These are phyloP conservation scores for Melinaea menophilus DNA, from an alignment of 2,888 invertebrate genomes.

Conservation along the genomic window DNA sequence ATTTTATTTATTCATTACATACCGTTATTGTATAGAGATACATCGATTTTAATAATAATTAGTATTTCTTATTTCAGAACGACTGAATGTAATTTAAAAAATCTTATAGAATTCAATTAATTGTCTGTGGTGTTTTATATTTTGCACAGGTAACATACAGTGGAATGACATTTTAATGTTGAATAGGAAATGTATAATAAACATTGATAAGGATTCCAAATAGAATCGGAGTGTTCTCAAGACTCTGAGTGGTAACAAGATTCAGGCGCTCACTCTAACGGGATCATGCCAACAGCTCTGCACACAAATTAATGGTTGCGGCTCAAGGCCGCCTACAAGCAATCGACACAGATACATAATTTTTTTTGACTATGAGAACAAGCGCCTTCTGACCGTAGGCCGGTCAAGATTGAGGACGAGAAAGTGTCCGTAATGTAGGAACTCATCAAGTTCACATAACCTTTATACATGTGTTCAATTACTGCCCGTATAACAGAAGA, in stretches of 20 bases:
- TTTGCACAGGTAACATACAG: too few relatives aligned
- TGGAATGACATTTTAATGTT: too few relatives aligned
- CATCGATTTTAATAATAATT: not conserved
- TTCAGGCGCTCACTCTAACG: slow-evolving; percentile 68
- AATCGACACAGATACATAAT: slow-evolving; percentile 75
- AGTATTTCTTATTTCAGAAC: not conserved
- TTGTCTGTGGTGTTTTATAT: too few relatives aligned
- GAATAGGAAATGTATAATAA: not conserved
- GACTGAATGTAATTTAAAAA: too few relatives aligned
- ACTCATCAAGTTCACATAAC: slow-evolving; percentile 6
- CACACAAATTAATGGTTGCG: slow-evolving; percentile 74
- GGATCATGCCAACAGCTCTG: slow-evolving; percentile 64
- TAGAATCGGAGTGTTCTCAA: slow-evolving; percentile 15
- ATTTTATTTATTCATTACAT: not conserved
- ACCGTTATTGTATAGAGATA: slow-evolving; percentile 36
- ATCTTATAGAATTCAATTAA: too few relatives aligned
- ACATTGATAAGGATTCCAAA: not conserved
- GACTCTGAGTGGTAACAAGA: slow-evolving; percentile 34
- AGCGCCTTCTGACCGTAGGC: slow-evolving; percentile 61
- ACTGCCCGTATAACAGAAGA: not conserved
- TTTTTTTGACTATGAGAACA: slow-evolving; percentile 70
- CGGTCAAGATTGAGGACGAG: slow-evolving; percentile 69
- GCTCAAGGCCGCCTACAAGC: slow-evolving; percentile 76
- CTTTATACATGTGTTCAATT: slow-evolving; percentile 1
- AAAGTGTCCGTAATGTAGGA: slow-evolving; percentile 55